Evolutionary conservation across 2,797 vertebrate species (phyloP), one percentile per base, ranked within the genome.

Genomic region (Cossypha caffra): DNA sequence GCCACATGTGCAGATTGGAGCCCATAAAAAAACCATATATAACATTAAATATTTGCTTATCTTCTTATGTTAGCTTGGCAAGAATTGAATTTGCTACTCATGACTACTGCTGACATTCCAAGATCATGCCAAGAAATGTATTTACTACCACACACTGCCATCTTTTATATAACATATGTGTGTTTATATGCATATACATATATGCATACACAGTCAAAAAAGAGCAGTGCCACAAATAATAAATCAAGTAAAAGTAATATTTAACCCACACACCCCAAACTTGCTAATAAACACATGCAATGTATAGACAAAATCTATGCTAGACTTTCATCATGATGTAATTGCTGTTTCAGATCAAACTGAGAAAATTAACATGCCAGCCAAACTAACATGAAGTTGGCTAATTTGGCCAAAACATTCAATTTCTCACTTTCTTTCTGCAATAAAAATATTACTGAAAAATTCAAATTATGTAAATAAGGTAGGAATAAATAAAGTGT

Each of bases 151-250:
- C 91, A 96, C 76, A 81, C 78, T 93, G 66, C 51, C 88, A 95
- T 90, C 62, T 96, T 95, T 90, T 84, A 90, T 95, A 76, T 75
- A 78, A 94, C 87, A 68, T 69, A 7, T 74, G 51, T 31, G 80
- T 95, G 85, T 96, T 91, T 96, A 91, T 93, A 62, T 74, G 48
- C 33, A 33, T 33, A 76, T 13, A 86, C 61, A 61, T 52, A 61
- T 42, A 81, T 40, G 26, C 26, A 68, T 11, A 57, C 42, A 89
- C 63, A 88, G 79, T 94, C 85, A 88, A 83, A 96, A 97, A 97
- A 92, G 58, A 92, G 35, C 80, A 73, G 40, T 89, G 77, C 86
- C 86, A 95, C 93, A 96, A 96, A 97, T 90, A 95, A 97, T 94
- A 97, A 97, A 96, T 95, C 78, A 78, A 88, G 25, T 38, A 73